A percentile compares a stretch with the other conserved stretches of the same genome.
phyloP scores from a whole-genome alignment of 2,888 invertebrate species.

The Andrena trimmerana region DNA sequence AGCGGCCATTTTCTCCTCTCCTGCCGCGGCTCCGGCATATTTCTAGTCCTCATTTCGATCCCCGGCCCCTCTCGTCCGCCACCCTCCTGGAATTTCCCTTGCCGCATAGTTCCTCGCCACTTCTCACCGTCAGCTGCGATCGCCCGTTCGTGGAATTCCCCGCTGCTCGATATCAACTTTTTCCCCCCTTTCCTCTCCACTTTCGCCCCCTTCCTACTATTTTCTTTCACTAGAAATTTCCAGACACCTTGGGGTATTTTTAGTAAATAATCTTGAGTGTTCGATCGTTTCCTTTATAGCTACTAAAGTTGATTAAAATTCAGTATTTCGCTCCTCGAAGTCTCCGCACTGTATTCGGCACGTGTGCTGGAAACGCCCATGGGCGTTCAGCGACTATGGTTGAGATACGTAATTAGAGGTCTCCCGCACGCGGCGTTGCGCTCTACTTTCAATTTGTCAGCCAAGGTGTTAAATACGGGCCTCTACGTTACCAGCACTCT shows the following conservation, averaged over 20 bases:
- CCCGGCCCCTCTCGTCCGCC: slow-evolving; percentile 30
- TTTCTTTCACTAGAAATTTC: background rate
- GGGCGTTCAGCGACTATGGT: too few species aligned
- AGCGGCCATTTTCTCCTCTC: slow-evolving; percentile 63
- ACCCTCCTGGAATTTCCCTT: slow-evolving; percentile 65
- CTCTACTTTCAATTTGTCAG: too few species aligned
- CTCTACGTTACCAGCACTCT: background rate
- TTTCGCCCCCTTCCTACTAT: background rate
- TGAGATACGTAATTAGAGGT: too few species aligned
- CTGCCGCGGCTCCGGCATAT: slow-evolving; percentile 55
- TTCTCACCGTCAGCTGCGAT: slow-evolving; percentile 69
- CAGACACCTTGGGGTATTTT: too few species aligned
- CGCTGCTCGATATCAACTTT: slow-evolving; percentile 65
- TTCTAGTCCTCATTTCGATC: slow-evolving; percentile 52
- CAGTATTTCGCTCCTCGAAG: too few species aligned
- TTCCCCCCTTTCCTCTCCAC: slow-evolving; percentile 11
- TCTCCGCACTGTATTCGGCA: too few species aligned
- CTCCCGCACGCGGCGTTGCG: too few species aligned
- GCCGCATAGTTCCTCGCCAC: slow-evolving; percentile 68
- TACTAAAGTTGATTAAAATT: too few species aligned
- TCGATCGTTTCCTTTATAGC: too few species aligned
- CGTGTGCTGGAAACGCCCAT: too few species aligned
- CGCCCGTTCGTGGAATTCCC: slow-evolving; percentile 68
- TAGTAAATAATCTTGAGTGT: too few species aligned
- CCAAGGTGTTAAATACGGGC: background rate